Evolutionary conservation across 2,113 vertebrate species (phyloP).

Genomic region (Cynocephalus volans): DNA sequence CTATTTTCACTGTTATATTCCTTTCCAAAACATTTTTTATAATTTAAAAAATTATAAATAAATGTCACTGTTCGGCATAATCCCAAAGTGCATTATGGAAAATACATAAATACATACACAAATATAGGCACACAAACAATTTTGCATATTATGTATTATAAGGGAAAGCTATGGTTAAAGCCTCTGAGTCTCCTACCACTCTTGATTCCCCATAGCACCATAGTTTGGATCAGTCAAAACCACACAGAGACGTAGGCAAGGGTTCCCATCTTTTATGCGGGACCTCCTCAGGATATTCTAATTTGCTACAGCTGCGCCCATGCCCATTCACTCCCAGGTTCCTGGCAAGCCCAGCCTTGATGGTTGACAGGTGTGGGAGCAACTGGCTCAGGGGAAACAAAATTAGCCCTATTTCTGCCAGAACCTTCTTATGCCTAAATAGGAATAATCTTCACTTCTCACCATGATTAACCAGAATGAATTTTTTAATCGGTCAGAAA

Average conservation of each 20-base stretch:
- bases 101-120: neutral
- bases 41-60: neutral
- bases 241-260: conserved; percentile 72
- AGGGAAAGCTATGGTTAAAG: neutral
- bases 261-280: conserved; percentile 77
- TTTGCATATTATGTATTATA: conserved; percentile 32
- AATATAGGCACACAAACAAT: neutral
- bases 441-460: neutral
- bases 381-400: conserved; percentile 1
- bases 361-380: conserved; percentile 85
- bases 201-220: conserved; percentile 50
- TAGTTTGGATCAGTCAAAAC: conserved; percentile 73
- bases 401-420: conserved; percentile 76
- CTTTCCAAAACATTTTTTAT: neutral
- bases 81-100: conserved; percentile 15
- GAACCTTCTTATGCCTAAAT: neutral
- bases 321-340: conserved; percentile 76
- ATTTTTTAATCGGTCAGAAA: conserved; percentile 63
- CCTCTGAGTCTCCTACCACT: neutral
- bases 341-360: conserved; percentile 81
- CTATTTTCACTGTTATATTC: neutral
- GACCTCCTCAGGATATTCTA: conserved; percentile 84
- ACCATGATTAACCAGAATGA: neutral
- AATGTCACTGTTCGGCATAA: neutral
- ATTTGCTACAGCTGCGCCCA: conserved; percentile 84